Evolutionary conservation across 2,888 invertebrate species (phyloP), one percentile per base, ranked within the genome.

Genomic region (Aricia artaxerxes): DNA sequence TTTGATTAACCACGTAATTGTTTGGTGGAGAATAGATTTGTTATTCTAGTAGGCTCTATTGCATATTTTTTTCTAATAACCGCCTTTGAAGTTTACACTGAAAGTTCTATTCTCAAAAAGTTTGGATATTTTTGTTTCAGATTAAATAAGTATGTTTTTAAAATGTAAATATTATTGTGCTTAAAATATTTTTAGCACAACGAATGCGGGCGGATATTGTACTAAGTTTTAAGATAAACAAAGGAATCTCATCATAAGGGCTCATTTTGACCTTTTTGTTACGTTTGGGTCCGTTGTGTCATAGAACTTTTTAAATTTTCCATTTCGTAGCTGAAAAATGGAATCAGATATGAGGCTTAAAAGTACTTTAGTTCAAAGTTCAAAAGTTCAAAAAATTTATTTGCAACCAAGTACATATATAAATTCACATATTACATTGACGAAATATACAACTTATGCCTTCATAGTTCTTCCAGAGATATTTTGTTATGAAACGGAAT

Each of bases 181-280:
- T 11, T 5, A 69, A 38, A 69, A 69, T 64, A 69, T 64, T 24
- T 64, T 24, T 31, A 64, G 24, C 31, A 38, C 35, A 35, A 35
- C 13, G 13, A 13, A 69, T 69, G 13, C 69, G 69, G 69, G 35
- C 2, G 13, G 6, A 69, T 69, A 13, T 69, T 35, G 69, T 69
- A 35, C 69, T 69, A 31, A 64, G 16, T 13, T 13, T 35, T 35
- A 69, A 69, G 69, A 69, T 35, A 69, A 69, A 69, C 69, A 69
- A 13, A 31, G 16, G 69, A 69, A 69, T 69, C 35, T 69, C 13
- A 69, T 35, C 31, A 69, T 35, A 69, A 35, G 35, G 69, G 69
- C 11, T 35, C 13, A 11, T 31, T 69, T 35, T 35, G 11, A 69
- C 35, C 69, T 69, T 69, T 69, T 35, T 69, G 35, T 69, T 13